These are phyloP conservation scores for Pristionchus exspectatus DNA, from an alignment of 2,888 invertebrate genomes.

Conservation along the genomic window DNA sequence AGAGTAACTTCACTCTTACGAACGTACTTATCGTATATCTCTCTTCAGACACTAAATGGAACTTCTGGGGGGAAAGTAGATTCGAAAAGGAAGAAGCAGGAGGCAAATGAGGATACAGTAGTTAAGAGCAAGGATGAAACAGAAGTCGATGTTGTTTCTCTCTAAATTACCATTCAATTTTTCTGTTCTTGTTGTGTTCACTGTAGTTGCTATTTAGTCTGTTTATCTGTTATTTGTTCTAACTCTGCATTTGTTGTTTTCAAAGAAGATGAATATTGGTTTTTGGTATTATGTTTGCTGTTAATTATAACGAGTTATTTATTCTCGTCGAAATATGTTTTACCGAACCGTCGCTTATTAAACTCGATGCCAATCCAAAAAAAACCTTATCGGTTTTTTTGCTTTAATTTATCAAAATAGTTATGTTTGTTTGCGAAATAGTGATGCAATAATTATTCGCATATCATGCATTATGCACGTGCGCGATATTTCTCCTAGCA, in stretches of 20 bases:
- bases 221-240: not conserved
- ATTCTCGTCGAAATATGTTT: not conserved
- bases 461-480: too few species aligned
- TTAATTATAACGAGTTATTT: not conserved
- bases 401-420: too few species aligned
- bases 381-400: too few species aligned
- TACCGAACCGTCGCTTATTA: too few species aligned
- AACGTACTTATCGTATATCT: not conserved
- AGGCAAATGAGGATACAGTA: not conserved
- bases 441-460: too few species aligned
- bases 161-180: not conserved
- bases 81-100: not conserved
- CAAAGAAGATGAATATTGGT: not conserved
- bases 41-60: not conserved
- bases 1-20: not conserved
- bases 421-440: too few species aligned
- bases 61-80: not conserved
- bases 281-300: not conserved
- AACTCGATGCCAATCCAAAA: too few species aligned
- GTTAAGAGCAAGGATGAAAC: not conserved
- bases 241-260: not conserved
- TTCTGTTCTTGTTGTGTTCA: not conserved
- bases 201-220: not conserved
- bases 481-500: too few species aligned
- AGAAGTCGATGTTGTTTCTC: conserved; percentile 36